phyloP scores from a whole-genome alignment of 2,888 invertebrate species.

The Caenorhabditis afra region DNA sequence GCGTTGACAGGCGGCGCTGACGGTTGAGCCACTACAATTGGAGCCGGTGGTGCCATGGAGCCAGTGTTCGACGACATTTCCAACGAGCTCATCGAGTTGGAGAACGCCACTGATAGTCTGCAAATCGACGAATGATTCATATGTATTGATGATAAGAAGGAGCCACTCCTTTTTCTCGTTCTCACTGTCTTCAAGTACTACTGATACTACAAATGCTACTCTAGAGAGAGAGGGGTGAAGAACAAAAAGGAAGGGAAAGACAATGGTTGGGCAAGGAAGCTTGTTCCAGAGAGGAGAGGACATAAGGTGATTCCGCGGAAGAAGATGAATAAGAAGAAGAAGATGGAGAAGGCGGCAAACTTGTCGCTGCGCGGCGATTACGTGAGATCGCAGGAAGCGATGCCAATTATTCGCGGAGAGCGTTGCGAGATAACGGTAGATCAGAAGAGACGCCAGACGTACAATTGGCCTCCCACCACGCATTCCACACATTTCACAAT shows the following conservation, averaged over 20 bases:
- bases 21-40: constrained; percentile 25
- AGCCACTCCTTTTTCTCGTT: too few species aligned
- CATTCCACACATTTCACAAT: not conserved
- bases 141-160: too few species aligned
- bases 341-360: constrained; percentile 8
- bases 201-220: too few species aligned
- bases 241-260: constrained; percentile 2
- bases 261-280: not conserved
- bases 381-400: constrained; percentile 47
- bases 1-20: constrained; percentile 35
- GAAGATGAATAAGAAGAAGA: not conserved
- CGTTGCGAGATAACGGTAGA: constrained; percentile 11
- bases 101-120: constrained; percentile 63
- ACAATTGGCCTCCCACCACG: not conserved
- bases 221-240: not conserved
- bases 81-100: constrained; percentile 64
- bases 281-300: constrained; percentile 27
- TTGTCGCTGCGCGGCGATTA: constrained; percentile 34
- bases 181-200: too few species aligned
- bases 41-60: constrained; percentile 16
- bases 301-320: not conserved
- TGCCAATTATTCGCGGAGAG: constrained; percentile 36
- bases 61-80: constrained; percentile 50
- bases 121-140: constrained; percentile 21
- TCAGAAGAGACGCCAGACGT: constrained; percentile 7